Conservation (phyloP, 1,140 invertebrate genomes). For the Eurosta solidaginis region DNA sequence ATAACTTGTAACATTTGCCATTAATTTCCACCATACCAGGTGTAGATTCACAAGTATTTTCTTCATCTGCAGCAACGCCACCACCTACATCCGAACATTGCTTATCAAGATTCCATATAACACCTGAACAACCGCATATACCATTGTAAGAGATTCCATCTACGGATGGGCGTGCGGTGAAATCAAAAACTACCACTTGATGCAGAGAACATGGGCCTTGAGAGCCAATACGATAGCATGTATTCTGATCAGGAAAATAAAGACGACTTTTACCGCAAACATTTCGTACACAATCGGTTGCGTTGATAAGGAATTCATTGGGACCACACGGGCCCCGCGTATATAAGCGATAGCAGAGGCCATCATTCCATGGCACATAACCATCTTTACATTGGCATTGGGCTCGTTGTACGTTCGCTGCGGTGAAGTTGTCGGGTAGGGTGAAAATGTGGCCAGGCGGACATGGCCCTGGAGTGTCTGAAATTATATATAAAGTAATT, state of each 20-base stretch:
- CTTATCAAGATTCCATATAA: conserved; percentile 56
- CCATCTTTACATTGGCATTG: conserved; percentile 72
- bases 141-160: conserved; percentile 83
- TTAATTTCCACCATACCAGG: conserved; percentile 68
- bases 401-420: conserved; percentile 47
- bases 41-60: conserved; percentile 63
- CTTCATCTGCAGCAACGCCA: conserved; percentile 33
- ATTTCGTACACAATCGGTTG: conserved; percentile 65
- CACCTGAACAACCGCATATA: conserved; percentile 71
- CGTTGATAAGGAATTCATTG: conserved; percentile 70
- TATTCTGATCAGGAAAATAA: conserved; percentile 73
- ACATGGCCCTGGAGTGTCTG: conserved; percentile 73
- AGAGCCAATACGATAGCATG: conserved; percentile 75
- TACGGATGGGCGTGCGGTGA: conserved; percentile 71
- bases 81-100: conserved; percentile 41
- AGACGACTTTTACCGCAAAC: conserved; percentile 74
- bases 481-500: conserved; percentile 31
- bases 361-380: conserved; percentile 70
- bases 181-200: conserved; percentile 77
- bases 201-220: conserved; percentile 72
- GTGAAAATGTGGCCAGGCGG: conserved; percentile 71
- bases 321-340: conserved; percentile 74
- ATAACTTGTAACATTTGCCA: conserved; percentile 71
- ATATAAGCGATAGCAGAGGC: conserved; percentile 74
- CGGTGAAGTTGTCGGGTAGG: conserved; percentile 49